phyloP scores from a whole-genome alignment of 2,113 vertebrate species.

The Heterotis niloticus region DNA sequence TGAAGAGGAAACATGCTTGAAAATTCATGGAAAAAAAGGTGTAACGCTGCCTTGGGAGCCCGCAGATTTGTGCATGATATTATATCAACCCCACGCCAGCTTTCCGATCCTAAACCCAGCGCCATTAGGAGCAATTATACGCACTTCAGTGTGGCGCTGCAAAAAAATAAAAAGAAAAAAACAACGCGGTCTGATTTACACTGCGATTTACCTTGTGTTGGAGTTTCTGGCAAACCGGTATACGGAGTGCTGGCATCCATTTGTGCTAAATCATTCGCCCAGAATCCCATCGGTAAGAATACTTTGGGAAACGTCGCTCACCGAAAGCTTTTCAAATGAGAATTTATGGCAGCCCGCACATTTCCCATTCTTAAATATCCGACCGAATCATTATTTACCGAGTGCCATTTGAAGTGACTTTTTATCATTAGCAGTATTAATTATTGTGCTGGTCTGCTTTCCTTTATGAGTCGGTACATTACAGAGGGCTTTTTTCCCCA shows the following conservation, averaged over 20 bases:
- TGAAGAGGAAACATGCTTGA: constrained; percentile 44
- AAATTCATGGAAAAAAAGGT: constrained; percentile 39
- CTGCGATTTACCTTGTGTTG: constrained; percentile 46
- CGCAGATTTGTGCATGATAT: constrained; percentile 46
- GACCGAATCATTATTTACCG: constrained; percentile 61
- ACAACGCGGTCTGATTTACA: constrained; percentile 51
- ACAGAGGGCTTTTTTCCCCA: constrained; percentile 56
- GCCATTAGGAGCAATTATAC: constrained; percentile 64
- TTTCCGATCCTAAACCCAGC: constrained; percentile 34
- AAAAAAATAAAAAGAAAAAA: neutral
- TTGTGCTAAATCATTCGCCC: constrained; percentile 50
- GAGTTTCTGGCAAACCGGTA: constrained; percentile 40
- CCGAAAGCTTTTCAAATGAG: constrained; percentile 32
- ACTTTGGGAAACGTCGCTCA: constrained; percentile 27
- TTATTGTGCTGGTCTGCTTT: constrained; percentile 63
- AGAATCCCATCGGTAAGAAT: constrained; percentile 40
- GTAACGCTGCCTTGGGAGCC: constrained; percentile 36
- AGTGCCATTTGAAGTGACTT: constrained; percentile 67
- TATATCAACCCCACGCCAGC: constrained; percentile 41
- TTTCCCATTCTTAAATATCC: constrained; percentile 45
- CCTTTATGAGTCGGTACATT: constrained; percentile 65
- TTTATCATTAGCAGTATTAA: constrained; percentile 71
- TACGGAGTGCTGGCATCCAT: constrained; percentile 47
- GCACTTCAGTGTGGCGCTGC: constrained; percentile 49
- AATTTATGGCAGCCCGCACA: constrained; percentile 44